phyloP scores from a whole-genome alignment of 1,140 invertebrate genomes.

The Papilio polyxenes region DNA sequence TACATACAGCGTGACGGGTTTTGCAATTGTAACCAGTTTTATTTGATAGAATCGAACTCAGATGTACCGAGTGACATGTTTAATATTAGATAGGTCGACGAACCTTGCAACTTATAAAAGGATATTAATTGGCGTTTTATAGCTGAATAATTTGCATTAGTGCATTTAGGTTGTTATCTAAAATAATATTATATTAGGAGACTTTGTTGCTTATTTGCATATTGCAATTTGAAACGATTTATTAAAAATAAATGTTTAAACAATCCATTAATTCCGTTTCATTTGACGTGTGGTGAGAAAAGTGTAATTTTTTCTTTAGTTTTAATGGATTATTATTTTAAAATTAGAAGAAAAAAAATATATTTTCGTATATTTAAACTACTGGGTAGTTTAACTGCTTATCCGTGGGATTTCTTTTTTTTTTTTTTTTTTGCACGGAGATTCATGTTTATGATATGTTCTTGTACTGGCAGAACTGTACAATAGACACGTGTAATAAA shows the following conservation, averaged over 20 bases:
- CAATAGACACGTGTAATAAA: neutral
- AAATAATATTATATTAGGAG: neutral
- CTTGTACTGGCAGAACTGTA: neutral
- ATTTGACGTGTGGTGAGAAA: neutral
- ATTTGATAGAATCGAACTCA: neutral
- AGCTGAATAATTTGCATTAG: neutral
- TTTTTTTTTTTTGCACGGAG: no score
- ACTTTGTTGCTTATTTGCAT: neutral
- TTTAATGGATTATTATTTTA: no score
- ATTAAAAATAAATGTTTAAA: neutral
- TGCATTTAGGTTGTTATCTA: conserved; percentile 14
- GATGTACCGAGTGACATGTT: neutral
- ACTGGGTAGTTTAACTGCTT: no score
- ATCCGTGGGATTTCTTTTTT: no score
- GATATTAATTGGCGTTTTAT: conserved; percentile 8
- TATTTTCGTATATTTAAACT: no score
- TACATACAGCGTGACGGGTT: conserved; percentile 3
- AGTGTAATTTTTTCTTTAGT: neutral
- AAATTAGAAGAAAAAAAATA: no score
- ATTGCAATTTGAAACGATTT: neutral
- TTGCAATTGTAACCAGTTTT: conserved; percentile 20
- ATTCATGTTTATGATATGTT: no score
- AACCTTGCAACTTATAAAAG: neutral
- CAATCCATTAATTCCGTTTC: neutral
- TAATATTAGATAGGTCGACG: neutral